Evolutionary conservation across 2,797 vertebrate genomes (phyloP).

Genomic region (Sphenodon punctatus): DNA sequence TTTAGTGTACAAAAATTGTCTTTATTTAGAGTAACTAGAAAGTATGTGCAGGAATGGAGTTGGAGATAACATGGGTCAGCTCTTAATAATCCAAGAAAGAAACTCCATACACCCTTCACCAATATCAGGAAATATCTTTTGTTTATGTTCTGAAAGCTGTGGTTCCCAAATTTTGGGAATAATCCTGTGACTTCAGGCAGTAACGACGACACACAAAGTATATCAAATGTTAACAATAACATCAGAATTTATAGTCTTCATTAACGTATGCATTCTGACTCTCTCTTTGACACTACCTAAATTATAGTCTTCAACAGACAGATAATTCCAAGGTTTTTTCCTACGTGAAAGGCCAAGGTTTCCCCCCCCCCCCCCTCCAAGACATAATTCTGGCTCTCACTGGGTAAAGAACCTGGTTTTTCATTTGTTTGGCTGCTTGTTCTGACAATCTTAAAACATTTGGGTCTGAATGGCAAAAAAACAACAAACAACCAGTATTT

Average conservation of each 20-base stretch:
- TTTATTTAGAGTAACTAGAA: no score
- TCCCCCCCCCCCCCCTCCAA: no score
- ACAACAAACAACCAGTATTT: not conserved
- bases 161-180: not conserved
- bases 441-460: not conserved
- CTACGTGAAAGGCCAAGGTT: no score
- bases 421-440: not conserved
- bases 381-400: not conserved
- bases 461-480: not conserved
- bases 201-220: not conserved
- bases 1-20: no score
- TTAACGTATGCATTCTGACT: slow-evolving; percentile 2
- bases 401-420: not conserved
- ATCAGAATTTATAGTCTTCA: no score
- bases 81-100: not conserved
- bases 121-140: not conserved
- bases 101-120: not conserved
- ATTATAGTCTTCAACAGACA: slow-evolving; percentile 9
- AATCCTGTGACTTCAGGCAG: not conserved
- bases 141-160: not conserved
- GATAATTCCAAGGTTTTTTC: not conserved
- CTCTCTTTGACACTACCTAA: slow-evolving; percentile 25
- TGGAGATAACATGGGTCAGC: not conserved
- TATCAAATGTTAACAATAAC: no score
- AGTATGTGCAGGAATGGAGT: no score